Conservation (phyloP, 2,888 invertebrate genomes). For the Keiferia lycopersicella region DNA sequence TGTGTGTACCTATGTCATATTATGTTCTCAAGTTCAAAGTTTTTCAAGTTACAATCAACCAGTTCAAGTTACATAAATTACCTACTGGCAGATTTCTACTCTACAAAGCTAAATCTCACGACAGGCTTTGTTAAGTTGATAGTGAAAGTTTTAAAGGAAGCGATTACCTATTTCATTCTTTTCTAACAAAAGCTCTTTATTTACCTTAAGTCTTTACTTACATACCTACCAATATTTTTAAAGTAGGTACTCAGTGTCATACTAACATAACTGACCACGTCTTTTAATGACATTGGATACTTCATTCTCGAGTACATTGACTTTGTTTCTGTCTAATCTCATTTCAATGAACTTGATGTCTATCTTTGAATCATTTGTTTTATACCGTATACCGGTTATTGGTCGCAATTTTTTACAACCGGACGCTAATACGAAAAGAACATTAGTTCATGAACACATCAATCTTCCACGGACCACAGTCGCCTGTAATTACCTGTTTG, state of each 20-base stretch:
- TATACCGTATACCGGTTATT: constrained; percentile 23
- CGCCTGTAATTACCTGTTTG: constrained; percentile 58
- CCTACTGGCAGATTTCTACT: too few species aligned
- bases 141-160: too few species aligned
- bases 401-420: constrained; percentile 35
- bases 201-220: too few species aligned
- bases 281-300: background rate
- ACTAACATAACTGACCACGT: background rate
- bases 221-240: background rate
- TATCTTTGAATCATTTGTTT: constrained; percentile 25
- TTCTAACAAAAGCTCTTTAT: too few species aligned
- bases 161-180: too few species aligned
- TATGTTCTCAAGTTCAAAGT: too few species aligned
- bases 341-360: constrained; percentile 18
- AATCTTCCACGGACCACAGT: constrained; percentile 52
- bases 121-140: too few species aligned
- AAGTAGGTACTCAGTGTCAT: background rate
- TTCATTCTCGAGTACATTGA: constrained; percentile 11
- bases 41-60: too few species aligned
- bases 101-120: too few species aligned
- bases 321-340: constrained; percentile 13
- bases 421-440: constrained; percentile 36
- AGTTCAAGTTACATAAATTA: too few species aligned
- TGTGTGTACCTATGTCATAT: too few species aligned
- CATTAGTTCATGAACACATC: constrained; percentile 56